Percentiles rank a stretch among this genome's conserved stretches.
phyloP scores from a whole-genome alignment of 2,888 invertebrate species.

The Schrankia costaestrigalis region DNA sequence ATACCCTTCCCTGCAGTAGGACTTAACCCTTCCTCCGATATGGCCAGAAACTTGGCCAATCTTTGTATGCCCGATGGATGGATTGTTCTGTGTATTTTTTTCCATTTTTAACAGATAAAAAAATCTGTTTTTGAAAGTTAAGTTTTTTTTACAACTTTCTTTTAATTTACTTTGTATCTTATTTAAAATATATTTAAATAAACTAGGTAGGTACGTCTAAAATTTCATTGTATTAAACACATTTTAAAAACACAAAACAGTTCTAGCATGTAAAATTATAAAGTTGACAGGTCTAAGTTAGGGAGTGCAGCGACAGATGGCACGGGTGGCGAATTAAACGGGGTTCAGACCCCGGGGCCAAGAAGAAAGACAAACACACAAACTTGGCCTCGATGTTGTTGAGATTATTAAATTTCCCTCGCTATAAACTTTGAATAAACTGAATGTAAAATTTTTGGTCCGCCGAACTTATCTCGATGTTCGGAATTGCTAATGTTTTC shows the following conservation, averaged over 20 bases:
- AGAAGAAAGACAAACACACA: slow-evolving; percentile 56
- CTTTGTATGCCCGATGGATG: no score
- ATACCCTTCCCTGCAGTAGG: no score
- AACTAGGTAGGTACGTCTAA: no score
- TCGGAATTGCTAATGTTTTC: slow-evolving; percentile 32
- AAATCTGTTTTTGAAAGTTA: no score
- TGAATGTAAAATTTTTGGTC: slow-evolving; percentile 45
- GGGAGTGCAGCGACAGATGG: slow-evolving; percentile 56
- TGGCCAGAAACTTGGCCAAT: no score
- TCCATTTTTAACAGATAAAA: no score
- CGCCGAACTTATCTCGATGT: slow-evolving; percentile 28
- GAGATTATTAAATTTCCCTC: slow-evolving; percentile 56
- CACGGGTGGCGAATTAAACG: slow-evolving; percentile 43
- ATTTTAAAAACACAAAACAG: no score
- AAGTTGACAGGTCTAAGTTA: slow-evolving; percentile 51
- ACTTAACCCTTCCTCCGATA: no score
- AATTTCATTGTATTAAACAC: slow-evolving; percentile 10
- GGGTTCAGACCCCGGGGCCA: slow-evolving; percentile 18
- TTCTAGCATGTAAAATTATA: slow-evolving; percentile 47
- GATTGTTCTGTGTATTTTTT: no score
- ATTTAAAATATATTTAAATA: no score
- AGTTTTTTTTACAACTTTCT: no score
- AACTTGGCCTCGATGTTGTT: slow-evolving; percentile 52
- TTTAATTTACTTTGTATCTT: no score
- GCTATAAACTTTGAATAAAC: slow-evolving; percentile 52